A percentile compares a stretch with the other conserved stretches of the same genome.
Conservation (phyloP, 2,888 invertebrate genomes). For the Girardia tigrina region DNA sequence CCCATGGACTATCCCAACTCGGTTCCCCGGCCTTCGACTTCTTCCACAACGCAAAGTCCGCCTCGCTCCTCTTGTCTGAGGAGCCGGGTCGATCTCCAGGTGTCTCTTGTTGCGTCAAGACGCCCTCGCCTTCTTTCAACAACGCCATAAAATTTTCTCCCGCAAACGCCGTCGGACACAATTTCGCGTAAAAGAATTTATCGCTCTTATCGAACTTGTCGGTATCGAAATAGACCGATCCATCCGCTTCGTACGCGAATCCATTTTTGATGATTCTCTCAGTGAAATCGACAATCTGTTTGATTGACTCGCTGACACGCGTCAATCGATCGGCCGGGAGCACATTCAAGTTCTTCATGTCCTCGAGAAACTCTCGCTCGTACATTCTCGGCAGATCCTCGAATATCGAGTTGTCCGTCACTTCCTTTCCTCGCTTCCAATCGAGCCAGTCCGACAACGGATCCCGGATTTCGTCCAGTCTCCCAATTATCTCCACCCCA, state of each 20-base stretch:
- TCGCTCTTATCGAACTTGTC: conserved; percentile 65
- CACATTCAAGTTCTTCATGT: conserved; percentile 67
- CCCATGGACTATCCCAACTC: conserved; percentile 92
- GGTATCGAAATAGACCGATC: conserved; percentile 94
- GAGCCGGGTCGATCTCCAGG: no score
- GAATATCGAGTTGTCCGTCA: conserved; percentile 82
- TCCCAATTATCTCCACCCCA: conserved; percentile 41
- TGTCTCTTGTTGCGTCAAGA: conserved; percentile 50
- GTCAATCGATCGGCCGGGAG: conserved; percentile 82
- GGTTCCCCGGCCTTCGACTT: conserved; percentile 89
- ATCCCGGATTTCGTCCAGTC: conserved; percentile 40
- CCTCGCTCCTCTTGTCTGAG: conserved; percentile 54
- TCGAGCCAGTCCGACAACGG: neutral
- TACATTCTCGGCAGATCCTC: conserved; percentile 68
- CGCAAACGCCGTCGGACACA: conserved; percentile 94
- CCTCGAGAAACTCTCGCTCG: conserved; percentile 83
- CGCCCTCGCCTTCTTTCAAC: conserved; percentile 58
- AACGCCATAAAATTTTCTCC: conserved; percentile 57
- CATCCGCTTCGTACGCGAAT: conserved; percentile 65
- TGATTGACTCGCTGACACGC: conserved; percentile 91
- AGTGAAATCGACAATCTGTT: conserved; percentile 74
- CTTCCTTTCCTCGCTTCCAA: conserved; percentile 41
- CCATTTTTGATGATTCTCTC: conserved; percentile 73
- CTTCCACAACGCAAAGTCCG: conserved; percentile 98
- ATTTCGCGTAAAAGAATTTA: conserved; percentile 82